Base-by-base conservation (phyloP, 2,888 invertebrate genomes). In the Pardosa pseudoannulata region DNA sequence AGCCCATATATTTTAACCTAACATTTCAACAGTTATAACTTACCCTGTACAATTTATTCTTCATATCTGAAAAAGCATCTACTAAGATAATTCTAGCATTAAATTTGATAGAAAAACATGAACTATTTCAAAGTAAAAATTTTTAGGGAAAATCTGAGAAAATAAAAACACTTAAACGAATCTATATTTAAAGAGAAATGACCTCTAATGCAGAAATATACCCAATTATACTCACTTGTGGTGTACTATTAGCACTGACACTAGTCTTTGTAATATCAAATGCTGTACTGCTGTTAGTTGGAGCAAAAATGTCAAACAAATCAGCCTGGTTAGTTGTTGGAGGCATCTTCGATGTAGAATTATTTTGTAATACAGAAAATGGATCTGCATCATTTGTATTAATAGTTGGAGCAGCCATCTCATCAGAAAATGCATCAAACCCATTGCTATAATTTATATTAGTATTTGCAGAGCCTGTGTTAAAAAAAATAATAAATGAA, bases 281-380 rank as follows among this genome's bases (percentile, higher is more conserved):
- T 32, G 71, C 74, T 56, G 62, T 64, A 56, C 23, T 56, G 39
- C 16, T 56, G 41, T 64, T 74, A 27, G 80, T 29, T 13, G 81
- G 50, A 28, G 85, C 72, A 50, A 88, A 88, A 32, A 83, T 39
- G 39, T 88, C 88, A 86, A 88, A 88, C 56, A 86, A 74, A 74
- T 88, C 88, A 39, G 76, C 16, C 39, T 68, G 67, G 29, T 64
- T 81, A 23, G 16, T 65, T n/a, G 83, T 7, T 31, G 72, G 50
- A 16, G 50, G 31, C n/a, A 13, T 62, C 23, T 74, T 28, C 9
- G 46, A 41, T 9, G 64, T 28, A 19, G 70, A 64, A 16, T 56
- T 36, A n/a, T 70, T 79, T 70, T 79, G 65, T 5, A 87, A 65
- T 7, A 71, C 65, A 62, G 62, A 56, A 73, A 87, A 87, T 5